A percentile compares a stretch with the other conserved stretches of the same genome.
Conservation (phyloP, 2,797 vertebrate species). For the Sebastes kiyomatsui region DNA sequence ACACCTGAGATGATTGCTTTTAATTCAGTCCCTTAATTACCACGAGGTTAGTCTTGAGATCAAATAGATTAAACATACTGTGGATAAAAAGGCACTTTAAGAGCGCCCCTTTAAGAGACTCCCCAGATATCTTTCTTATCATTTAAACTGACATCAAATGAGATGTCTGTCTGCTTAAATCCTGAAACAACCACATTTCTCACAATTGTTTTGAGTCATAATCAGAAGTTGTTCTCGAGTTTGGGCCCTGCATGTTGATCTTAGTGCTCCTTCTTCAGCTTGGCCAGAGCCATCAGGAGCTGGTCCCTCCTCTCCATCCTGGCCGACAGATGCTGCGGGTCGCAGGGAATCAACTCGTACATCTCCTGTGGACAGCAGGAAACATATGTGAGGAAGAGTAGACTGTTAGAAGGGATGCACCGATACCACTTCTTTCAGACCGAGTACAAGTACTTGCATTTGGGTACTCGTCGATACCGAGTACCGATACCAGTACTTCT, state of each 20-base stretch:
- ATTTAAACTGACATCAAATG: background rate
- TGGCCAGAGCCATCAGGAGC: constrained; percentile 86
- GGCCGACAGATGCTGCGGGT: constrained; percentile 84
- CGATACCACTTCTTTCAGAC: no score
- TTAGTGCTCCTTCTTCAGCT: constrained; percentile 85
- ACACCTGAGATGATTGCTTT: background rate
- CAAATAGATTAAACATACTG: background rate
- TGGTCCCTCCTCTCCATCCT: constrained; percentile 88
- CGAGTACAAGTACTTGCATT: no score
- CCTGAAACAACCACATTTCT: background rate
- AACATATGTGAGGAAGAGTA: background rate
- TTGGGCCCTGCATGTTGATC: background rate
- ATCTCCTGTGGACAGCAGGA: constrained; percentile 83
- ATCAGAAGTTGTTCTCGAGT: background rate
- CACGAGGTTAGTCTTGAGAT: background rate
- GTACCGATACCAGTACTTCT: no score
- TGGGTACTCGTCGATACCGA: no score
- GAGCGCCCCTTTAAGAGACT: background rate
- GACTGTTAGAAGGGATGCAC: background rate
- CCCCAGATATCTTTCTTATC: background rate
- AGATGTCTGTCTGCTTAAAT: background rate
- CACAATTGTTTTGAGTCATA: background rate
- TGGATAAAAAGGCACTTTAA: background rate
- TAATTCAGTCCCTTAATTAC: background rate
- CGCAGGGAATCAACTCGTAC: constrained; percentile 83